Evolutionary conservation across 1,140 invertebrate species (phyloP).

Genomic region (Pseudomyrmex pallidus): DNA sequence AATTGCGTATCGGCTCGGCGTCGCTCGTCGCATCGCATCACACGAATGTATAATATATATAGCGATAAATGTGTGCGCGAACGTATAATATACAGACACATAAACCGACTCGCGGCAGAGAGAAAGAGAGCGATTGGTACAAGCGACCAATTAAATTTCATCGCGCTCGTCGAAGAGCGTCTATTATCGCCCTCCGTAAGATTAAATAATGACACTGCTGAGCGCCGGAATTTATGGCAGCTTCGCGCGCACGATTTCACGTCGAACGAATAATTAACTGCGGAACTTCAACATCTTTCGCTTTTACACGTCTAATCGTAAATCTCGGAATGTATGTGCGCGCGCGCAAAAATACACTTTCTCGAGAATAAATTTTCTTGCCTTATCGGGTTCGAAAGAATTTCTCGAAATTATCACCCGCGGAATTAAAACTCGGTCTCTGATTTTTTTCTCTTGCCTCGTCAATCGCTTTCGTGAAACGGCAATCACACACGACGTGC

Average conservation of each 20-base stretch:
- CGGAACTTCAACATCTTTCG: constrained; percentile 20
- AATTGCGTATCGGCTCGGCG: constrained; percentile 27
- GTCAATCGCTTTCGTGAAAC: constrained; percentile 24
- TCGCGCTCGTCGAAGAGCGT: constrained; percentile 33
- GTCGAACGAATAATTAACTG: constrained; percentile 52
- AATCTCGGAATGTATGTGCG: constrained; percentile 8
- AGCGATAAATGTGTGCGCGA: constrained; percentile 11
- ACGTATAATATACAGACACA: constrained; percentile 53
- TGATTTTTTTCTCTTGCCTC: neutral
- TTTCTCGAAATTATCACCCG: no score
- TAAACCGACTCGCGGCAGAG: neutral
- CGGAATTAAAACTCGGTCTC: neutral
- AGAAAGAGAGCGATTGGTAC: constrained; percentile 17
- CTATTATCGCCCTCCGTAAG: constrained; percentile 65
- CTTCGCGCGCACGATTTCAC: constrained; percentile 38
- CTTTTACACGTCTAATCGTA: constrained; percentile 29
- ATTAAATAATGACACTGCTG: constrained; percentile 65
- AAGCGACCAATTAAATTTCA: constrained; percentile 58
- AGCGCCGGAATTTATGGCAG: constrained; percentile 35
- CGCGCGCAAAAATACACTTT: neutral
- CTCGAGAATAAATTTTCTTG: constrained; percentile 1
- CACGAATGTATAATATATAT: constrained; percentile 33
- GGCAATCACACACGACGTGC: constrained; percentile 10
- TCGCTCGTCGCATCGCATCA: neutral
- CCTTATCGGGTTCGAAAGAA: no score